Evolutionary conservation across 2,888 invertebrate species (phyloP).

Genomic region (Onchidella celtica): DNA sequence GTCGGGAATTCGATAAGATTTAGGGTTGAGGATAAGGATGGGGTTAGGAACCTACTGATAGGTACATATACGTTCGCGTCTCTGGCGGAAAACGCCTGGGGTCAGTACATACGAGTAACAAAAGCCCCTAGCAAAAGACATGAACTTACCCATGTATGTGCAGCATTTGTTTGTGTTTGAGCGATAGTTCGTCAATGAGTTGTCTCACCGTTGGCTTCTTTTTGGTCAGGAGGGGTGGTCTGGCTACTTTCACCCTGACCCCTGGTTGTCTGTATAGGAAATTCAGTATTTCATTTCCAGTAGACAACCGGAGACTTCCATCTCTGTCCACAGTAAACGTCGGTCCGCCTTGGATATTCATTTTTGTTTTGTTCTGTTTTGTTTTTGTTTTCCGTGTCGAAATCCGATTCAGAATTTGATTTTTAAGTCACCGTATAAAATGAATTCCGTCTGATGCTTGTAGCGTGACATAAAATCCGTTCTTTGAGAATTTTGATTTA

Average conservation of each 20-base stretch:
- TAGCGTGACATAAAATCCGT: too few relatives aligned
- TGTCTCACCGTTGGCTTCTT: conserved; percentile 65
- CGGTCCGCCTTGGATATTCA: not conserved
- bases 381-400: too few relatives aligned
- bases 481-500: too few relatives aligned
- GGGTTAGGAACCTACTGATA: too few relatives aligned
- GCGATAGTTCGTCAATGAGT: conserved; percentile 64
- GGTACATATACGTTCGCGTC: too few relatives aligned
- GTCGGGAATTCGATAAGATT: too few relatives aligned
- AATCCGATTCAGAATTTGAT: too few relatives aligned
- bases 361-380: too few relatives aligned
- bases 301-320: conserved; percentile 54
- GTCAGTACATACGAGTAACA: not conserved
- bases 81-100: too few relatives aligned
- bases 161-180: conserved; percentile 60
- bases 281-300: conserved; percentile 59
- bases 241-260: conserved; percentile 52
- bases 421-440: too few relatives aligned
- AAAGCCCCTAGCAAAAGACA: not conserved
- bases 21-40: too few relatives aligned
- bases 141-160: not conserved
- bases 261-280: conserved; percentile 65
- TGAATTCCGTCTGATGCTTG: too few relatives aligned
- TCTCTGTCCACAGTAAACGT: conserved; percentile 8
- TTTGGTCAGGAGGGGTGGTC: conserved; percentile 55